phyloP scores from a whole-genome alignment of 1,140 invertebrate species.

The Drosophila quadrilineata region DNA sequence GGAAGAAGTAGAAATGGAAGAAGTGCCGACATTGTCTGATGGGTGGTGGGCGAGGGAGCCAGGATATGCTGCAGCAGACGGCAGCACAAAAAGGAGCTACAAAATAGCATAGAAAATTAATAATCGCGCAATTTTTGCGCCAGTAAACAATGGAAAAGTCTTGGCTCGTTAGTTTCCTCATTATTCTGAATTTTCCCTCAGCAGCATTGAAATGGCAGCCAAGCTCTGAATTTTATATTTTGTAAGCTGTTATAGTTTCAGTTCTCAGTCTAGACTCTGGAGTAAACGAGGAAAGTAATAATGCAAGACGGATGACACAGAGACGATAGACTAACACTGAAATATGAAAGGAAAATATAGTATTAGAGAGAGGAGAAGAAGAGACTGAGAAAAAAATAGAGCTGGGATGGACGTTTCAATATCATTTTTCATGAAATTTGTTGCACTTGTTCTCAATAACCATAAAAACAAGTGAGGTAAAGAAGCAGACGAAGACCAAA shows the following conservation, averaged over 20 bases:
- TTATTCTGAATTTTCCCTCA: conserved; percentile 72
- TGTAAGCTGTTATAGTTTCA: conserved; percentile 41
- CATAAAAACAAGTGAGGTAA: conserved; percentile 12
- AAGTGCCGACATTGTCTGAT: conserved; percentile 35
- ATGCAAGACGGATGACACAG: conserved; percentile 35
- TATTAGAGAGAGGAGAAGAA: no score
- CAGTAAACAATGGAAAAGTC: conserved; percentile 78
- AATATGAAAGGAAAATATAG: conserved; percentile 46
- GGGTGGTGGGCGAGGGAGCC: conserved; percentile 4
- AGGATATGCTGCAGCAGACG: conserved; percentile 23
- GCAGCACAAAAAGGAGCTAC: conserved; percentile 51
- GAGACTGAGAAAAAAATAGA: conserved; percentile 3
- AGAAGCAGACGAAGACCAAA: neutral
- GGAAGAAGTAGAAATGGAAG: conserved; percentile 28
- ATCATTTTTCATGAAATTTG: conserved; percentile 59
- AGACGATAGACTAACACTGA: conserved; percentile 28
- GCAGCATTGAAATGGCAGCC: conserved; percentile 16
- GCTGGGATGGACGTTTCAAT: conserved; percentile 52
- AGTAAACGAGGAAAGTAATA: conserved; percentile 38
- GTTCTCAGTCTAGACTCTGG: conserved; percentile 43
- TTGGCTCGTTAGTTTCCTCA: conserved; percentile 79
- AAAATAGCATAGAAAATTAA: conserved; percentile 80
- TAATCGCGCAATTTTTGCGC: conserved; percentile 78
- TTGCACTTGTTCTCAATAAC: conserved; percentile 4
- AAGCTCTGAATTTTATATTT: conserved; percentile 33